Evolutionary conservation across 2,888 invertebrate species (phyloP), one percentile per base, ranked within the genome.

Genomic region (Isoperla grammatica): DNA sequence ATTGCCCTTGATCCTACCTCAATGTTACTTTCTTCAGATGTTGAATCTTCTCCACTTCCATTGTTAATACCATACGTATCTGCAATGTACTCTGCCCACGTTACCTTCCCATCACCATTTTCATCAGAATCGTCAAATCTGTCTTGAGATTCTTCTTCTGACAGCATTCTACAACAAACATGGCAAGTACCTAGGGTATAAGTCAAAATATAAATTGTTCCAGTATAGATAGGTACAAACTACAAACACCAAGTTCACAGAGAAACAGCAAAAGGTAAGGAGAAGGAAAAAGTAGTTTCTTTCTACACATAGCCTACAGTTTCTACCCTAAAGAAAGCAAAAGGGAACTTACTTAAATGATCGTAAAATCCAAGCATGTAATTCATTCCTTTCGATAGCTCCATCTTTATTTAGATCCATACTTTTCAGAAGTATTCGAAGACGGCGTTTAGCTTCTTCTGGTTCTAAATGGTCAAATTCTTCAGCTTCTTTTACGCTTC

Each of bases 341-440:
- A n/a, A n/a, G n/a, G n/a, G n/a, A n/a, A n/a, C 76, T 76, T 77
- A 89, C 87, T 81, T 81, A 76, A 97, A 96, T 13, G 96, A 95
- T 68, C 89, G 83, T 65, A 94, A 76, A 69, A 99, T 94, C 97
- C 97, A 98, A 2, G 88, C 82, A 72, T 87, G 89, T 9, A 99
- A 78, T 74, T 98, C 97, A 57, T 81, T 78, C 61, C 86, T 81
- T 73, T 89, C 88, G 62, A 98, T 86, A 65, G 77, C 78, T 62
- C 84, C 77, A 74, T 98, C 93, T 20, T 81, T 79, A 72, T 95
- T 88, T 55, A 84, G 75, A 76, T 98, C 98, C 91, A 98, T 96
- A 74, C 89, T 87, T 11, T 79, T 80, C 23, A 95, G 80, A 55
- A 98, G 77, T 63, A 87, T 78, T 8, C 77, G 78, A 54, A 97